Conservation (phyloP, 2,888 invertebrate species). For the Trachelus stipa region DNA sequence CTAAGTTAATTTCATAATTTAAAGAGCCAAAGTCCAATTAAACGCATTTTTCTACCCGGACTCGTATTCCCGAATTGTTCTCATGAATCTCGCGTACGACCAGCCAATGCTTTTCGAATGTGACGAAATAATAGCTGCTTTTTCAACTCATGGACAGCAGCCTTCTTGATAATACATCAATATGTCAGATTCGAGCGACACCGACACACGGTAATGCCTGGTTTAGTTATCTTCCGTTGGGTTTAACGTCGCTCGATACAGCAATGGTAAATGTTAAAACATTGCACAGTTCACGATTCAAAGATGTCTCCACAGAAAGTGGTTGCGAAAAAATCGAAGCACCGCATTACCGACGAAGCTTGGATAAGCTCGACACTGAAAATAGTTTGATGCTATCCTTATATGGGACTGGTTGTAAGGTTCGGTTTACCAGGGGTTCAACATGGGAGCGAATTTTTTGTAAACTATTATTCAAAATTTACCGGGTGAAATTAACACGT, state of each 20-base stretch:
- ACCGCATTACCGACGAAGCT: neutral
- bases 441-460: neutral
- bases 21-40: too few species aligned
- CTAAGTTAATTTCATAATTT: too few species aligned
- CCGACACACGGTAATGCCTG: neutral
- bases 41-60: too few species aligned
- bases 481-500: neutral
- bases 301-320: neutral
- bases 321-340: neutral
- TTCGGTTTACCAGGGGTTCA: conserved; percentile 17
- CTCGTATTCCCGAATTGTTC: too few species aligned
- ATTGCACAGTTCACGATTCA: neutral
- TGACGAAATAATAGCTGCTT: too few species aligned
- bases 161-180: too few species aligned
- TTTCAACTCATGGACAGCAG: too few species aligned
- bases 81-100: too few species aligned
- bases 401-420: conserved; percentile 17
- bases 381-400: conserved; percentile 20
- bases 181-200: neutral
- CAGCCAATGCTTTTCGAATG: too few species aligned
- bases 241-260: neutral
- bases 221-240: neutral
- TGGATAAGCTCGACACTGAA: conserved; percentile 4
- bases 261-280: neutral
- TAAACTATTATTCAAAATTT: neutral